Base-by-base conservation (phyloP, 2,888 invertebrate species). In the Lapara coniferarum region DNA sequence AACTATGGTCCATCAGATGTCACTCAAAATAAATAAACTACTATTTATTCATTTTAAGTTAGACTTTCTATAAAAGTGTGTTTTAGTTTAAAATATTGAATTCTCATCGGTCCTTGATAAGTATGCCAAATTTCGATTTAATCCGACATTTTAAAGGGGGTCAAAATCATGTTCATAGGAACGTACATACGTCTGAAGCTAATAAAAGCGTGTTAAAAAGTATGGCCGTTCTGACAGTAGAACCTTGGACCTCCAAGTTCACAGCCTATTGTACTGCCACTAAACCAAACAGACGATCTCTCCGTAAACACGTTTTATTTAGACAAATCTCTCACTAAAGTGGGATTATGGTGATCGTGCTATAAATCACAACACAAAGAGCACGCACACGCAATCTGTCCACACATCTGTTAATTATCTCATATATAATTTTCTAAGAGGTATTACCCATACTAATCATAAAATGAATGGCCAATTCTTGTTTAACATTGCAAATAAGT, bases 381-480 rank as follows among this genome's bases (percentile, higher is more conserved):
- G 58, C 37, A 16, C 10, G 44, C 58, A 10, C 58, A 58, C 58
- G 58, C 58, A 58, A 58, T 10, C 58, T 58, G 14, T 58, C 44
- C 58, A 58, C 58, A 58, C 44, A 58, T 58, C 44, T 58, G 44
- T 44, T 58, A 58, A 58, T 58, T 44, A n/a, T 37, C n/a, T 58
- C 37, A 58, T 58, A n/a, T 10, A 58, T 58, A 44, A 44, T 44
- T 55, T 58, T 58, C 44, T 58, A 58, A 58, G 58, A 44, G 44
- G 16, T 5, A 58, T 58, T 58, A 44, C 16, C 16, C 58, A 13
- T 44, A 37, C 37, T 37, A 44, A 44, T 37, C 37, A n/a, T 44
- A 58, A 44, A 10, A n/a, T 44, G 14, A 58, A 44, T 37, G 44
- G 16, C n/a, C 37, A 25, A 16, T n/a, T 58, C 37, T n/a, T n/a